phyloP scores from a whole-genome alignment of 2,113 vertebrate genomes.

The Megaleporinus macrocephalus region DNA sequence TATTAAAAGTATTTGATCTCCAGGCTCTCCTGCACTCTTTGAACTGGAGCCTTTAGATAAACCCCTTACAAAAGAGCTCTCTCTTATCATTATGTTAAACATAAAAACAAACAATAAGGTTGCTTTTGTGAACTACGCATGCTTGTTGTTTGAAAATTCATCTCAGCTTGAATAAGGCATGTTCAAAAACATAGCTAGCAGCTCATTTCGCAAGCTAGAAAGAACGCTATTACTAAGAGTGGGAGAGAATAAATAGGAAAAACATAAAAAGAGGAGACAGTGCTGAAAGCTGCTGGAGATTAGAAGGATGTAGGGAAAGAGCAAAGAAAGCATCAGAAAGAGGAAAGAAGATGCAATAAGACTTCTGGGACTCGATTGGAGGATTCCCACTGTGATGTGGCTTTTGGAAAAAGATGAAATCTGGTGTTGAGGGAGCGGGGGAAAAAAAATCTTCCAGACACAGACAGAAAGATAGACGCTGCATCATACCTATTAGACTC shows the following conservation, averaged over 20 bases:
- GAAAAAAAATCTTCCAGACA: not conserved
- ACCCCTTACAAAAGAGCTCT: too few species aligned
- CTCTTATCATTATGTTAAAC: too few species aligned
- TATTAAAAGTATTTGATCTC: too few species aligned
- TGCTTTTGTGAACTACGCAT: too few species aligned
- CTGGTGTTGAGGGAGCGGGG: not conserved
- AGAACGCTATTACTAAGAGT: not conserved
- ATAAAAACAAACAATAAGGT: too few species aligned
- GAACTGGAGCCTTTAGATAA: too few species aligned
- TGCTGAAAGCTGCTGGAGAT: not conserved
- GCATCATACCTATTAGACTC: not conserved
- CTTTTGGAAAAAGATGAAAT: not conserved
- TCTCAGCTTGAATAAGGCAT: too few species aligned
- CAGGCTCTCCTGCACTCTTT: too few species aligned
- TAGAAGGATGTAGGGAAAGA: not conserved
- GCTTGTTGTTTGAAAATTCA: too few species aligned
- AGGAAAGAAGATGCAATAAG: not conserved
- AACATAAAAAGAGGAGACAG: not conserved
- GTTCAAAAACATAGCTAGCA: not conserved
- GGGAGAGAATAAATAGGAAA: not conserved
- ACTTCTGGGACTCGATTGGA: not conserved
- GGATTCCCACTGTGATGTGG: not conserved
- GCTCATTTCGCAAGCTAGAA: too few species aligned
- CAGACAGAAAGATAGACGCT: not conserved
- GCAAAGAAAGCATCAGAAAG: not conserved